phyloP scores from a whole-genome alignment of 2,888 invertebrate species.

The Diaprepes abbreviatus region DNA sequence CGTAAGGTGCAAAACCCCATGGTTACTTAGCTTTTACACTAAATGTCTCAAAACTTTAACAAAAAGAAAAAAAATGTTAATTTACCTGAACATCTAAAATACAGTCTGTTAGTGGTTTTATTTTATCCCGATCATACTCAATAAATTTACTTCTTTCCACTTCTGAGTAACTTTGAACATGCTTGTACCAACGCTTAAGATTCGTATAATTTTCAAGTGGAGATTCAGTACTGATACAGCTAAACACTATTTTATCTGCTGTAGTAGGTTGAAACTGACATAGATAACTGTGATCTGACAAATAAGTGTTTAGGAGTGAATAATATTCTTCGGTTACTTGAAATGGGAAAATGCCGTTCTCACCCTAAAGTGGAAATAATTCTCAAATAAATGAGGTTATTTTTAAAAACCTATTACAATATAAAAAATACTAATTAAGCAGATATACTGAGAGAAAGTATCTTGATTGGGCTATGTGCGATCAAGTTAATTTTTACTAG shows the following conservation, averaged over 20 bases:
- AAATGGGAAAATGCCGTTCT: slow-evolving; percentile 47
- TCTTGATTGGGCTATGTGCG: too few relatives aligned
- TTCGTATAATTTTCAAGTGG: slow-evolving; percentile 56
- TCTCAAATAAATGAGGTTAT: background rate
- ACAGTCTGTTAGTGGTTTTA: slow-evolving; percentile 60
- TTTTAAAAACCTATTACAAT: too few relatives aligned
- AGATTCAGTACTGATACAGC: slow-evolving; percentile 17
- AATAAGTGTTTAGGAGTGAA: slow-evolving; percentile 65
- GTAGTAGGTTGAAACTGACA: slow-evolving; percentile 71
- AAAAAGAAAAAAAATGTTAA: slow-evolving; percentile 53
- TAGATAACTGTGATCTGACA: slow-evolving; percentile 72
- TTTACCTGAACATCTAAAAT: slow-evolving; percentile 61
- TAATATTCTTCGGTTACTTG: slow-evolving; percentile 46
- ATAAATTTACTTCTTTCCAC: slow-evolving; percentile 69
- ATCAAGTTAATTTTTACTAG: too few relatives aligned
- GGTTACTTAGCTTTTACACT: slow-evolving; percentile 27
- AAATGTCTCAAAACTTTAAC: slow-evolving; percentile 55
- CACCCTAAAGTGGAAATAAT: slow-evolving; percentile 45
- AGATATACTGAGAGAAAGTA: too few relatives aligned
- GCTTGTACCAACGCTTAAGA: slow-evolving; percentile 74
- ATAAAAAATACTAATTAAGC: too few relatives aligned
- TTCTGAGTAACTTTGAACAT: slow-evolving; percentile 73
- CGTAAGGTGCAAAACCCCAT: slow-evolving; percentile 57
- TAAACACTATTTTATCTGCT: slow-evolving; percentile 68
- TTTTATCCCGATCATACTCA: slow-evolving; percentile 64